These are phyloP conservation scores for Choloepus didactylus DNA, from an alignment of 2,797 vertebrate species.

Conservation along the genomic window DNA sequence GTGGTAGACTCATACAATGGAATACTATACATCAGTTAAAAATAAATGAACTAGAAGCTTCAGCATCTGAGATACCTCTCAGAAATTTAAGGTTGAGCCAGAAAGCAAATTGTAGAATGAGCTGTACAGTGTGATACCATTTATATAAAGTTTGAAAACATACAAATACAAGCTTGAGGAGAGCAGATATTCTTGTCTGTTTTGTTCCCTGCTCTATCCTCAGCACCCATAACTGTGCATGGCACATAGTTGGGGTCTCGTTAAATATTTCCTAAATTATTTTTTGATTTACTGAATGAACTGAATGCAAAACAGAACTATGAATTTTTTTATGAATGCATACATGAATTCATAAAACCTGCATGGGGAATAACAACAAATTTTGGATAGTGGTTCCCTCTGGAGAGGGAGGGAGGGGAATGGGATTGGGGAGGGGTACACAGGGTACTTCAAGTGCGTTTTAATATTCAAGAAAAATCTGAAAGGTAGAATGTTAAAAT, in stretches of 20 bases:
- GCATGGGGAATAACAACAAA: slow-evolving; percentile 59
- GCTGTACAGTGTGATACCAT: slow-evolving; percentile 75
- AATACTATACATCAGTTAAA: slow-evolving; percentile 81
- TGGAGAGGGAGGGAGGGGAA: slow-evolving; percentile 76
- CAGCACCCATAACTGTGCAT: slow-evolving; percentile 62
- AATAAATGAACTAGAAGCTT: slow-evolving; percentile 63
- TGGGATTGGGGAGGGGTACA: slow-evolving; percentile 74
- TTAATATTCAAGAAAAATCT: slow-evolving; percentile 63
- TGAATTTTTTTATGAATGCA: slow-evolving; percentile 38
- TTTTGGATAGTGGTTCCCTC: slow-evolving; percentile 82
- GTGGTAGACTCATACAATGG: slow-evolving; percentile 64
- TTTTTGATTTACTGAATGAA: slow-evolving; percentile 29
- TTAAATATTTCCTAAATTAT: slow-evolving; percentile 60
- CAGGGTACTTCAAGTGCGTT: slow-evolving; percentile 64
- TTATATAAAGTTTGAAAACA: slow-evolving; percentile 78
- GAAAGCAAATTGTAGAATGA: slow-evolving; percentile 71
- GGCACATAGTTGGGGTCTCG: background rate
- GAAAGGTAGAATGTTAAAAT: slow-evolving; percentile 74
- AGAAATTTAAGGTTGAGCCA: slow-evolving; percentile 60
- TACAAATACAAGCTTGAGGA: slow-evolving; percentile 57
- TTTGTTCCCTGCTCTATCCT: slow-evolving; percentile 53
- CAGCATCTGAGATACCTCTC: slow-evolving; percentile 18
- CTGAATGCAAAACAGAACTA: slow-evolving; percentile 43
- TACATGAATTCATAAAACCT: slow-evolving; percentile 67
- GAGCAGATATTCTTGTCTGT: slow-evolving; percentile 49